Evolutionary conservation across 2,888 invertebrate genomes (phyloP).

Genomic region (Acleris sparsana): DNA sequence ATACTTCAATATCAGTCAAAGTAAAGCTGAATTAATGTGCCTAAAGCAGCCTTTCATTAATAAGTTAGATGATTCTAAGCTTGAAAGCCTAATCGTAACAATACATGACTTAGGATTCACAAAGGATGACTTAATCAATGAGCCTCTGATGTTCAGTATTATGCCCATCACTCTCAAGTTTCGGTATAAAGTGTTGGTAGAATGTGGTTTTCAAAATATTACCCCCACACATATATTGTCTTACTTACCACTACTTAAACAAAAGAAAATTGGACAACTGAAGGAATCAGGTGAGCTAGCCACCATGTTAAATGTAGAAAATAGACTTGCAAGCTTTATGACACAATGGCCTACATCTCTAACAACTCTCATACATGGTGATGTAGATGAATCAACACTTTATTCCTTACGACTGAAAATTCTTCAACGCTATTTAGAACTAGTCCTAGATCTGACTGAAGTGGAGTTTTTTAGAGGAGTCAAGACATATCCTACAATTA

Average conservation of each 20-base stretch:
- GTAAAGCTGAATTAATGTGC: constrained; percentile 59
- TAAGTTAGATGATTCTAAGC: constrained; percentile 54
- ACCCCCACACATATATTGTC: constrained; percentile 50
- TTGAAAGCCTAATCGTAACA: constrained; percentile 54
- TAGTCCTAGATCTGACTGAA: constrained; percentile 64
- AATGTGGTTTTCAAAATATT: constrained; percentile 68
- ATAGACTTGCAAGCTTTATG: constrained; percentile 69
- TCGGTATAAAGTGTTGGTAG: constrained; percentile 65
- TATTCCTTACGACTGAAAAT: constrained; percentile 67
- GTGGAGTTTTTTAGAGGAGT: constrained; percentile 69
- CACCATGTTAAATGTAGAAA: constrained; percentile 64
- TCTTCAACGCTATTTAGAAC: constrained; percentile 72
- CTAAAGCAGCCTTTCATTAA: constrained; percentile 65
- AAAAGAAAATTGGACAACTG: constrained; percentile 62
- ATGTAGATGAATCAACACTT: constrained; percentile 60
- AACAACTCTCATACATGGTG: constrained; percentile 65
- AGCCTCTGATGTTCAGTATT: constrained; percentile 65
- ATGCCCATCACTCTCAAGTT: constrained; percentile 68
- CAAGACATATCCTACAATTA: constrained; percentile 72
- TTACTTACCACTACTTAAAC: constrained; percentile 63
- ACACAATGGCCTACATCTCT: constrained; percentile 78
- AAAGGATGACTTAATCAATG: constrained; percentile 53
- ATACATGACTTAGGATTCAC: constrained; percentile 61
- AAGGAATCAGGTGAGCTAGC: constrained; percentile 56
- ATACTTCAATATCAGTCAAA: constrained; percentile 58